Percentiles rank a stretch among this genome's conserved stretches.
Conservation (phyloP, 2,888 invertebrate species). For the Aporophyla lueneburgensis region DNA sequence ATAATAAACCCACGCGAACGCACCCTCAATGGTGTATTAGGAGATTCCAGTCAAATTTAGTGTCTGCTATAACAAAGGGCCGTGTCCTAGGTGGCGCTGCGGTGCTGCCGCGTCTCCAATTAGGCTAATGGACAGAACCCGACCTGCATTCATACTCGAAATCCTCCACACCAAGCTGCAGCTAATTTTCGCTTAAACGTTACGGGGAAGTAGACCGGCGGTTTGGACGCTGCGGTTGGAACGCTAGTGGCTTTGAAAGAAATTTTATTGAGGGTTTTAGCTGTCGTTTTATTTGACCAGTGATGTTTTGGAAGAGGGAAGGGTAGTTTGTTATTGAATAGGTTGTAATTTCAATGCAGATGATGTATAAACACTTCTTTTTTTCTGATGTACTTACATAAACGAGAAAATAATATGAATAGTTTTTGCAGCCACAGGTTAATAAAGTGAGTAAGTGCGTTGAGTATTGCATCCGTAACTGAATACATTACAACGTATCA, state of each 20-base stretch:
- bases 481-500: constrained; percentile 16
- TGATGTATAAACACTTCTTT: not conserved
- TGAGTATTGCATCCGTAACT: not conserved
- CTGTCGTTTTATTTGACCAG: not conserved
- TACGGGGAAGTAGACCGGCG: constrained; percentile 73
- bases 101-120: constrained; percentile 83
- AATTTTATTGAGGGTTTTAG: not conserved
- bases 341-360: not conserved
- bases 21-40: constrained; percentile 59
- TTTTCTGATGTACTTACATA: not conserved
- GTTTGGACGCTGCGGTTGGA: constrained; percentile 56
- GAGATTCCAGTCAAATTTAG: constrained; percentile 69
- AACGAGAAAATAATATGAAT: not conserved
- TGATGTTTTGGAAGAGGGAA: not conserved
- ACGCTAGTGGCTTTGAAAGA: constrained; percentile 13
- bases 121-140: constrained; percentile 90
- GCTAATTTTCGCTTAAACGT: constrained; percentile 89
- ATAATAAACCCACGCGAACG: constrained; percentile 47
- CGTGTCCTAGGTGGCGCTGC: constrained; percentile 76
- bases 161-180: constrained; percentile 89
- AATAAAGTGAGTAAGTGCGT: not conserved
- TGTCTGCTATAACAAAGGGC: constrained; percentile 79
- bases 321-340: not conserved
- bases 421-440: not conserved
- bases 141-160: constrained; percentile 89